phyloP scores from a whole-genome alignment of 2,113 vertebrate species.

The Sapayoa aenigma region DNA sequence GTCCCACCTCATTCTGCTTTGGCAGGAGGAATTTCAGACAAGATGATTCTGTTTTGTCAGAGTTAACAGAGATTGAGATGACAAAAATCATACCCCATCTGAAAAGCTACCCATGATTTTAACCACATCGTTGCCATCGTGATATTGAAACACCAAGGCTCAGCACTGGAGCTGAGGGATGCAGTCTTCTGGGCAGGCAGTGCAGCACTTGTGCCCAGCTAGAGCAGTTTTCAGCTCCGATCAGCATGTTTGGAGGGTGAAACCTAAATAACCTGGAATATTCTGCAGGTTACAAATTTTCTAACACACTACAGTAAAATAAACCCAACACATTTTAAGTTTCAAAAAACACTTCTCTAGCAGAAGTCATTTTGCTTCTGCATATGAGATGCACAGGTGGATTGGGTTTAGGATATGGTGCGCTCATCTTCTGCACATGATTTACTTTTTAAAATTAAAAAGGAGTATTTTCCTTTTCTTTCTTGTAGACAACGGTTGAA shows the following conservation, averaged over 20 bases:
- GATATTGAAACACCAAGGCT: rapidly evolving
- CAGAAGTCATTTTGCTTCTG: background rate
- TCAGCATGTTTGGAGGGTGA: background rate
- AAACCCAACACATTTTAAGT: background rate
- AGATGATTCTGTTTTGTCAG: background rate
- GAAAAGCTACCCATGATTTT: background rate
- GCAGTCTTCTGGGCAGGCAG: background rate
- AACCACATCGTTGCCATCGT: background rate
- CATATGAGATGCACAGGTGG: background rate
- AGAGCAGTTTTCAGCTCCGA: background rate
- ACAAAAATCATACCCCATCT: background rate
- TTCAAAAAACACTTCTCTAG: background rate
- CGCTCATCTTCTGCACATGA: background rate
- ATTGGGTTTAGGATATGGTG: background rate
- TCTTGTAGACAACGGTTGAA: background rate
- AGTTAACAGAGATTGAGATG: background rate
- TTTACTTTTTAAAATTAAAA: background rate
- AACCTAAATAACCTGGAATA: background rate
- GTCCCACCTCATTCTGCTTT: background rate
- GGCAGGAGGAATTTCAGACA: background rate
- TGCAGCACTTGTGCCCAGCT: background rate
- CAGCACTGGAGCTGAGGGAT: rapidly evolving
- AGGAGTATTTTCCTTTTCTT: background rate
- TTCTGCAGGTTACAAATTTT: background rate
- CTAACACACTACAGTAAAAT: background rate